These are phyloP conservation scores for Platysteira castanea DNA, from an alignment of 2,113 vertebrate genomes.

Conservation along the genomic window DNA sequence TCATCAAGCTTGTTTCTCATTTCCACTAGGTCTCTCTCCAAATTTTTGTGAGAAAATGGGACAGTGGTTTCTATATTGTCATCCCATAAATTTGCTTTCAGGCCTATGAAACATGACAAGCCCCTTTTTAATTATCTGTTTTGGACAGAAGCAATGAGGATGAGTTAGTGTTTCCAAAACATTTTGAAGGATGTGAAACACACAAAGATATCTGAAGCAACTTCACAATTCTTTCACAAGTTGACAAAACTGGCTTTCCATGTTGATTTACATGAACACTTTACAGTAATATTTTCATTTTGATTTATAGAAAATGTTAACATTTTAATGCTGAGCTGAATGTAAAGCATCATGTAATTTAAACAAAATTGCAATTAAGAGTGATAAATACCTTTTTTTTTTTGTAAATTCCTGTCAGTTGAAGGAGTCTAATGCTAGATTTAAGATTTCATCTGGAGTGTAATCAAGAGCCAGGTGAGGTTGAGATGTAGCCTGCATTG, in stretches of 20 bases:
- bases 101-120: conserved; percentile 26
- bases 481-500: conserved; percentile 14
- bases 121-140: conserved; percentile 44
- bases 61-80: background rate
- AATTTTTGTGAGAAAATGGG: background rate
- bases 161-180: conserved; percentile 22
- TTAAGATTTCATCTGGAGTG: conserved; percentile 40
- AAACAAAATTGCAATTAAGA: conserved; percentile 17
- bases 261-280: background rate
- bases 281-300: background rate
- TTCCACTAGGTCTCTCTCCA: background rate
- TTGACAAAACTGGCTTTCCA: background rate
- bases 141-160: conserved; percentile 34
- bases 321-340: conserved; percentile 17
- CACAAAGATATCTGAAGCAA: background rate
- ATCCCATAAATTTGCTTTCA: background rate
- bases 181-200: background rate
- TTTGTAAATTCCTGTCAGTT: conserved; percentile 7
- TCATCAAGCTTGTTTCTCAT: background rate
- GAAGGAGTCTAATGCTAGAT: conserved; percentile 18
- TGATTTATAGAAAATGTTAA: conserved; percentile 14
- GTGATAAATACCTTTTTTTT: conserved; percentile 11
- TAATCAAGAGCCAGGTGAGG: conserved; percentile 39
- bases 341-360: background rate
- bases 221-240: background rate